These are phyloP conservation scores for Villa cingulata DNA, from an alignment of 2,888 invertebrate genomes.

Conservation along the genomic window DNA sequence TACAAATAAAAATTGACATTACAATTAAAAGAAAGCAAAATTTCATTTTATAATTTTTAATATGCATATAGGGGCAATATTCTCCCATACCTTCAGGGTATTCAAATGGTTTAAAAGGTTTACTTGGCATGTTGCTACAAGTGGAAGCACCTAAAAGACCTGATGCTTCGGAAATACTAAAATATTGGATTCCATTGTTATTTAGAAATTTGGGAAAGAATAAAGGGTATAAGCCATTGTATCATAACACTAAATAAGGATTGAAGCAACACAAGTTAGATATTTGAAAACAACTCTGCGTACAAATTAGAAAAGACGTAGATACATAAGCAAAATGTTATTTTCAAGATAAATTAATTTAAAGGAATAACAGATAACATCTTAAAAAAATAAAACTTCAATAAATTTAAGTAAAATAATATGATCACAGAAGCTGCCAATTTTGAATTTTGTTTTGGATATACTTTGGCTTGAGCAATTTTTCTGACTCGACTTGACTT, in stretches of 20 bases:
- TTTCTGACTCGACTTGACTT: no score
- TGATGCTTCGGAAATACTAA: conserved; percentile 45
- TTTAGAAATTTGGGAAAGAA: conserved; percentile 33
- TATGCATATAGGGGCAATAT: conserved; percentile 50
- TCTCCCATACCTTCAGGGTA: conserved; percentile 51
- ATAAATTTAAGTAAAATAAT: no score
- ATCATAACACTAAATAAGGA: background rate
- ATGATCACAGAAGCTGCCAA: no score
- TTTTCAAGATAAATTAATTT: no score
- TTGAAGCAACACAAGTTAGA: no score
- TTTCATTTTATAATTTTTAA: background rate
- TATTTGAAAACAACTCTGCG: no score
- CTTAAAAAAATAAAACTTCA: no score
- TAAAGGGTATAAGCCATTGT: conserved; percentile 23
- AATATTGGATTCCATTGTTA: conserved; percentile 40
- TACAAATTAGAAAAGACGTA: no score
- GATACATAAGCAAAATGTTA: no score
- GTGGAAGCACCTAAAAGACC: conserved; percentile 48
- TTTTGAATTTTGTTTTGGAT: no score
- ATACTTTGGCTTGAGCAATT: no score
- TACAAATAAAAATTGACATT: background rate
- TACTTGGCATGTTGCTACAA: conserved; percentile 49
- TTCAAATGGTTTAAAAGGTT: conserved; percentile 45
- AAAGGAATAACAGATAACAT: no score
- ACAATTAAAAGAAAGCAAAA: background rate